These are phyloP conservation scores for Cnemophilus loriae DNA, from an alignment of 2,113 vertebrate genomes.

Conservation along the genomic window DNA sequence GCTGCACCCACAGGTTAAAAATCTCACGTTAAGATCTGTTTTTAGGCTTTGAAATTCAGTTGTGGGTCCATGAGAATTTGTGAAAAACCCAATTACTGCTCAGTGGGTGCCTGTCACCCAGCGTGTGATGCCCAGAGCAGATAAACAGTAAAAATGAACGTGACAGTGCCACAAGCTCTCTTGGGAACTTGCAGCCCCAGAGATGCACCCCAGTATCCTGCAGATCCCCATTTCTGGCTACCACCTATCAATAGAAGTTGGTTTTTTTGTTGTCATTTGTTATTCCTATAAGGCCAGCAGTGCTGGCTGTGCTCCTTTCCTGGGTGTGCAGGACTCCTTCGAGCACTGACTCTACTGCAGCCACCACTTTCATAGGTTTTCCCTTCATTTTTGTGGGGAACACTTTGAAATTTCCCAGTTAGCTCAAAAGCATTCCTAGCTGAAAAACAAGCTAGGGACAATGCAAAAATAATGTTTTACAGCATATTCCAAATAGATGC, in stretches of 20 bases:
- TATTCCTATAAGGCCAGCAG: background rate
- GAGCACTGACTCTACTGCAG: background rate
- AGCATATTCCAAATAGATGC: background rate
- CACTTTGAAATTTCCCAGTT: background rate
- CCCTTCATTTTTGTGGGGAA: background rate
- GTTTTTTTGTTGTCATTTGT: background rate
- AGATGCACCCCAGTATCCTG: background rate
- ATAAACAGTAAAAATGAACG: background rate
- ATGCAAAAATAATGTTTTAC: background rate
- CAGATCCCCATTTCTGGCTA: background rate
- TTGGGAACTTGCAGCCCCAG: background rate
- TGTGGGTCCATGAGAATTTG: background rate
- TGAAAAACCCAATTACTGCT: background rate
- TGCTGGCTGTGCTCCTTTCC: background rate
- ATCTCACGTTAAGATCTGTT: background rate
- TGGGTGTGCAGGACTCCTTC: background rate
- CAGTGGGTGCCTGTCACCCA: background rate
- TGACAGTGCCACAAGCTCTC: background rate
- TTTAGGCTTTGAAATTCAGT: background rate
- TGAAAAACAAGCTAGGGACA: background rate
- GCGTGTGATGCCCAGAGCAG: background rate
- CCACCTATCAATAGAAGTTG: background rate
- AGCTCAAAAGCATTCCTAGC: background rate
- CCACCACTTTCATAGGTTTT: background rate
- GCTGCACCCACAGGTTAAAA: background rate